Evolutionary conservation across 2,113 vertebrate species (phyloP).

Genomic region (Salvelinus alpinus): DNA sequence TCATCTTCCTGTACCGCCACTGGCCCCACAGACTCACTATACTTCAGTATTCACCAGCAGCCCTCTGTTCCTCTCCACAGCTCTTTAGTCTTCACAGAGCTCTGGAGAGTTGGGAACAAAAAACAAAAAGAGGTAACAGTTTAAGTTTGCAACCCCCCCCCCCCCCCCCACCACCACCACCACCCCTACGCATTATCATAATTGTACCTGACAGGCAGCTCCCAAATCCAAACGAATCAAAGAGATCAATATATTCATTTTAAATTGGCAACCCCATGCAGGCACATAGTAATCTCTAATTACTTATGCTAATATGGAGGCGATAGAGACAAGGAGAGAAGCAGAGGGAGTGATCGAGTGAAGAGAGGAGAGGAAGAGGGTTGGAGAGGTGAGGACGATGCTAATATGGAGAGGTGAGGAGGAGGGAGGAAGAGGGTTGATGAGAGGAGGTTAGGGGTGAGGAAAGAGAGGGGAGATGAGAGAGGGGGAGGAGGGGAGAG

Average conservation of each 20-base stretch:
- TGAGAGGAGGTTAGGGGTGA: not conserved
- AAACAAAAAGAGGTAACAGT: constrained; percentile 44
- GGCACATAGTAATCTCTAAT: constrained; percentile 69
- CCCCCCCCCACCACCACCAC: constrained; percentile 8
- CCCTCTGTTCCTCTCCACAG: not conserved
- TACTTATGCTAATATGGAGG: constrained; percentile 72
- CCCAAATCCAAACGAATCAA: constrained; percentile 69
- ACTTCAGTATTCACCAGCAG: constrained; percentile 26
- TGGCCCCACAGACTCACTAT: constrained; percentile 31
- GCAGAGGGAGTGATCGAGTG: not conserved
- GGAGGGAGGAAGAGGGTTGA: not conserved
- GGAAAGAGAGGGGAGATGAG: not conserved
- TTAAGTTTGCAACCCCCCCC: constrained; percentile 47
- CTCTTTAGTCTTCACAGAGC: constrained; percentile 51
- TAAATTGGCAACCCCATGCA: constrained; percentile 58
- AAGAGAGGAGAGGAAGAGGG: not conserved
- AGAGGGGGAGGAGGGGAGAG: not conserved
- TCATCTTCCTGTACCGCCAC: constrained; percentile 30
- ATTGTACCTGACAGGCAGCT: constrained; percentile 72
- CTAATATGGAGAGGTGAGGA: not conserved
- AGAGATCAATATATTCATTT: constrained; percentile 70
- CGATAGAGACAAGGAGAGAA: not conserved
- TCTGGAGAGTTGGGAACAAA: constrained; percentile 61
- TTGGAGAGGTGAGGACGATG: not conserved
- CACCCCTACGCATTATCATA: constrained; percentile 64